phyloP scores from a whole-genome alignment of 2,888 invertebrate species.

The Megalurothrips usitatus region DNA sequence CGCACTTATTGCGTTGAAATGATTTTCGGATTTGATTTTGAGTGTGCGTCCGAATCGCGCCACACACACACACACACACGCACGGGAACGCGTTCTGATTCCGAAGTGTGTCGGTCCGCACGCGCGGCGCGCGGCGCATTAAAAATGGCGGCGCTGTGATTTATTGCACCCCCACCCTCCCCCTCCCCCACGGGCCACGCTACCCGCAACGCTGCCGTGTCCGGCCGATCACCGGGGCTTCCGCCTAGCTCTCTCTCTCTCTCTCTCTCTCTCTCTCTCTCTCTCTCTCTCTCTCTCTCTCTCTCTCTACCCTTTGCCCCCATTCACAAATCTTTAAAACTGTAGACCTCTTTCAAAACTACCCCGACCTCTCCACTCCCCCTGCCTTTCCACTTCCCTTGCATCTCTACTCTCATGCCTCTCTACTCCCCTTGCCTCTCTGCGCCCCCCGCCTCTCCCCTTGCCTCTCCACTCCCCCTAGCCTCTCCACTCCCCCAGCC shows the following conservation, averaged over 20 bases:
- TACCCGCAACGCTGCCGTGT: no score
- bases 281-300: neutral
- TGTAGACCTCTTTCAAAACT: no score
- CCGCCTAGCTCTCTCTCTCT: neutral
- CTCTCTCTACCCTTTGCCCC: neutral
- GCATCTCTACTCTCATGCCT: no score
- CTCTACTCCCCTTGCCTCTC: neutral
- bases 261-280: neutral
- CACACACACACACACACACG: no score
- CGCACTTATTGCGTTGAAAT: no score
- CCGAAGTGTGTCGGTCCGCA: slow-evolving; percentile 3
- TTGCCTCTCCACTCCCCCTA: neutral
- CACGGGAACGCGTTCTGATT: neutral
- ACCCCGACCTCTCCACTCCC: no score
- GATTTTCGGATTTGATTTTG: no score
- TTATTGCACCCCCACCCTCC: neutral
- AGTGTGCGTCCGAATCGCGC: no score
- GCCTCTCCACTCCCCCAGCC: neutral
- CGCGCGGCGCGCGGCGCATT: neutral
- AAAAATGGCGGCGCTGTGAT: slow-evolving; percentile 16
- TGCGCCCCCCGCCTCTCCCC: no score
- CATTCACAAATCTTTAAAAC: no score
- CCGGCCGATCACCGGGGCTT: neutral
- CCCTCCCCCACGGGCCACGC: neutral
- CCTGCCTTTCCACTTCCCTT: neutral